A percentile compares a stretch with the other conserved stretches of the same genome.
Evolutionary conservation across 1,140 invertebrate genomes (phyloP).

Genomic region (Leptoteleia sp.): DNA sequence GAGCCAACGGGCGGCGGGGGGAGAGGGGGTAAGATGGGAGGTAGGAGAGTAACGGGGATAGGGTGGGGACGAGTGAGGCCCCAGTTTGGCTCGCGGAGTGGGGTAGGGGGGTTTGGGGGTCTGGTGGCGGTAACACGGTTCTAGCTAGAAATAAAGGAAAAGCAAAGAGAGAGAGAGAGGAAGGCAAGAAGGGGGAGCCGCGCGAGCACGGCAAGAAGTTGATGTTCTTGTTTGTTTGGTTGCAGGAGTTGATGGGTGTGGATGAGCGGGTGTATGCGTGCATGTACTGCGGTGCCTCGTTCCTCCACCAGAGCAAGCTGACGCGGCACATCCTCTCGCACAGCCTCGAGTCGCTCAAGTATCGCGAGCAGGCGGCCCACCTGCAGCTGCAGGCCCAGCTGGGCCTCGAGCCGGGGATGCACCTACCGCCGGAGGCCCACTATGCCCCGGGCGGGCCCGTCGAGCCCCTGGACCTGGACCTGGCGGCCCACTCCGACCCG

Average conservation of each 20-base stretch:
- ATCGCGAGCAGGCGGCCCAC: slow-evolving; percentile 85
- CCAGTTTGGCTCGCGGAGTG: too few species aligned
- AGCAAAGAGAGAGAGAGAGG: too few species aligned
- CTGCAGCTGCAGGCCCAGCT: slow-evolving; percentile 82
- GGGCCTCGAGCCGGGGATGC: slow-evolving; percentile 72
- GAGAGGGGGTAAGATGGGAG: too few species aligned
- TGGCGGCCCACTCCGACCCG: slow-evolving; percentile 82
- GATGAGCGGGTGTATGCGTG: slow-evolving; percentile 87
- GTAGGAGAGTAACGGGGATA: too few species aligned
- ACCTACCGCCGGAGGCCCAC: slow-evolving; percentile 79
- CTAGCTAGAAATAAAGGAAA: too few species aligned
- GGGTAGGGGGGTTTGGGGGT: too few species aligned
- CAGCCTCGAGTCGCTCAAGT: slow-evolving; percentile 92
- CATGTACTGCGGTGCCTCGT: slow-evolving; percentile 92
- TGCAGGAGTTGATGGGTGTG: slow-evolving; percentile 92
- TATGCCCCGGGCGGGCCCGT: slow-evolving; percentile 79
- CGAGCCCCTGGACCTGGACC: slow-evolving; percentile 81
- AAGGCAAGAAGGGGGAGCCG: slow-evolving; percentile 1
- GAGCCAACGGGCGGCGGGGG: too few species aligned
- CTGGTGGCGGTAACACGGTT: too few species aligned
- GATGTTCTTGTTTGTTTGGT: slow-evolving; percentile 94
- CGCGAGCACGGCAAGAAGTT: slow-evolving; percentile 87
- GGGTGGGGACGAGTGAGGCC: too few species aligned
- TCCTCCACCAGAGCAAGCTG: slow-evolving; percentile 93
- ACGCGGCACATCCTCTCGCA: slow-evolving; percentile 93